Conservation (phyloP, 2,113 vertebrate genomes). For the Nanorana parkeri region DNA sequence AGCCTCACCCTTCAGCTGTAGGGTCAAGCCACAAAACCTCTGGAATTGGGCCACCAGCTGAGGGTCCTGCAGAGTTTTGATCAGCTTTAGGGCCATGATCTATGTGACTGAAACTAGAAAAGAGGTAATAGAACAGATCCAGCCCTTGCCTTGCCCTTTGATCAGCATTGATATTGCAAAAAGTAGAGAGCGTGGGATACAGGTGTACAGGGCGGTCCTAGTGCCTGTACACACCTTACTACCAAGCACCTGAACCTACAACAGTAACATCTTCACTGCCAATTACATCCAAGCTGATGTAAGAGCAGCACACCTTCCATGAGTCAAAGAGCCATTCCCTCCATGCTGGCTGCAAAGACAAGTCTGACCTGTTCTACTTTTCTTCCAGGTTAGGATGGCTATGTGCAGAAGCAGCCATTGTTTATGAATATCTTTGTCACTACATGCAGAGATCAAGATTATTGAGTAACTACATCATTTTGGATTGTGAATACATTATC, state of each 20-base stretch:
- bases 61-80: constrained; percentile 76
- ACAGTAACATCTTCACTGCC: constrained; percentile 36
- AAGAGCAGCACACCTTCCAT: neutral
- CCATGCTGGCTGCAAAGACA: neutral
- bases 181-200: constrained; percentile 37
- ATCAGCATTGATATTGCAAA: constrained; percentile 40
- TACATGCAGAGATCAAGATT: neutral
- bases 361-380: neutral
- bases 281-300: neutral
- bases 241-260: neutral
- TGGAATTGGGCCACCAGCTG: constrained; percentile 89
- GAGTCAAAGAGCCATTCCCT: neutral
- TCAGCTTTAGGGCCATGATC: constrained; percentile 68
- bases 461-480: neutral
- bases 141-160: constrained; percentile 37
- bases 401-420: no score
- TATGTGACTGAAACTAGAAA: neutral
- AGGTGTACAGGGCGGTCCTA: constrained; percentile 49
- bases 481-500: neutral
- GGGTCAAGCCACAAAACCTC: constrained; percentile 85
- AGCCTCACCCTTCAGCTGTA: constrained; percentile 54
- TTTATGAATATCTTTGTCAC: neutral
- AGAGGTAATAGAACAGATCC: neutral
- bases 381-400: neutral
- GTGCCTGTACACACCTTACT: constrained; percentile 47